Evolutionary conservation across 2,113 vertebrate species (phyloP).

Genomic region (Hippotragus niger): DNA sequence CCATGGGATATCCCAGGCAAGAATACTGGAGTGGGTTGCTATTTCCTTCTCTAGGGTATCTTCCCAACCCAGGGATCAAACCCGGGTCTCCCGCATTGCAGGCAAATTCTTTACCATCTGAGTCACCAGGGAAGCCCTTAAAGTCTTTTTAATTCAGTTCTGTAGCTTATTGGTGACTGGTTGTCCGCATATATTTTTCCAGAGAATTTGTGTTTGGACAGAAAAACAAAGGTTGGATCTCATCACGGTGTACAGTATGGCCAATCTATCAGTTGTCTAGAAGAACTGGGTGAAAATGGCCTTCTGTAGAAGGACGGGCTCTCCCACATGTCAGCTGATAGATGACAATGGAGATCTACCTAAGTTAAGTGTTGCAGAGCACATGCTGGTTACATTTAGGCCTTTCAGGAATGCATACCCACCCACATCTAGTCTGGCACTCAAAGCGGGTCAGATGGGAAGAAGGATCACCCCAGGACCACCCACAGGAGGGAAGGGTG

Average conservation of each 20-base stretch:
- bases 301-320: neutral
- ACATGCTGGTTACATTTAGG: neutral
- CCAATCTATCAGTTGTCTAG: neutral
- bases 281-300: neutral
- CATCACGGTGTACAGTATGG: neutral
- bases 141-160: neutral
- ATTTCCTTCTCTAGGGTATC: neutral
- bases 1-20: neutral
- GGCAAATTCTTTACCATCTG: neutral
- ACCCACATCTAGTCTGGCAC: neutral
- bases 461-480: neutral
- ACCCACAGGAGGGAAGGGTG: neutral
- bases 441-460: neutral
- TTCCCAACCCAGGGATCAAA: neutral
- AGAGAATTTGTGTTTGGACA: neutral
- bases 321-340: accelerated
- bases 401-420: neutral
- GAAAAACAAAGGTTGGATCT: neutral
- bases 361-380: neutral
- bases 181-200: neutral
- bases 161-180: neutral
- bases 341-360: neutral
- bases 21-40: neutral
- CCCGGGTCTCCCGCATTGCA: neutral
- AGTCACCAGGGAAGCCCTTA: neutral